These are phyloP conservation scores for Tragelaphus strepsiceros DNA, from an alignment of 2,113 vertebrate species.

Conservation along the genomic window DNA sequence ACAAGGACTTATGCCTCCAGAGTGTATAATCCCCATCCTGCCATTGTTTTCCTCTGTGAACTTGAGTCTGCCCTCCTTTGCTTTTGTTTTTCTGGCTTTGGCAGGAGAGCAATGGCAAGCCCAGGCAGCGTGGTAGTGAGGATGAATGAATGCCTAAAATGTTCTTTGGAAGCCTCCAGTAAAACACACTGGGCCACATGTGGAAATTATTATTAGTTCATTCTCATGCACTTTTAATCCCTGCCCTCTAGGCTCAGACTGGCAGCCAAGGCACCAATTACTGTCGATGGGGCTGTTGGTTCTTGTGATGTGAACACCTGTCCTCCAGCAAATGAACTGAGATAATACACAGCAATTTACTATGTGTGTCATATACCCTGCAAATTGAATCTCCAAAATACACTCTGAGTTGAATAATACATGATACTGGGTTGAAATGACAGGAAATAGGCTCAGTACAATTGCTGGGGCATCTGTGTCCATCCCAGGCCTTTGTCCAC, in stretches of 20 bases:
- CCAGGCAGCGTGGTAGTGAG: background rate
- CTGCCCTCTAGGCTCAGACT: constrained; percentile 67
- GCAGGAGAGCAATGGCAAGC: background rate
- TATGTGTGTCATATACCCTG: constrained; percentile 61
- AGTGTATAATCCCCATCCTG: background rate
- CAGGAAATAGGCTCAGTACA: constrained; percentile 65
- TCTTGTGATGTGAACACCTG: constrained; percentile 70
- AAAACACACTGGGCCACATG: constrained; percentile 33
- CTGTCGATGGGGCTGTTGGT: constrained; percentile 53
- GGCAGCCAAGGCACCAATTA: constrained; percentile 69
- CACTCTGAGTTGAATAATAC: constrained; percentile 66
- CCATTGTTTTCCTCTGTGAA: background rate
- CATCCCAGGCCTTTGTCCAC: constrained; percentile 64
- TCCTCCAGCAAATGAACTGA: constrained; percentile 69
- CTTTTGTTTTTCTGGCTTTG: constrained; percentile 37
- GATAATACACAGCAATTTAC: constrained; percentile 66
- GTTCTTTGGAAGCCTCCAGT: constrained; percentile 55
- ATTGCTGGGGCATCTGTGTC: constrained; percentile 66
- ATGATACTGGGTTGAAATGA: constrained; percentile 62
- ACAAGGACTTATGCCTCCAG: background rate
- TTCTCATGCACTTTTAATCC: constrained; percentile 71
- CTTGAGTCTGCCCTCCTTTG: background rate
- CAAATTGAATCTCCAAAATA: constrained; percentile 68
- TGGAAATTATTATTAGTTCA: constrained; percentile 71
- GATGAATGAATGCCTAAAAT: constrained; percentile 41